A percentile compares a stretch with the other conserved stretches of the same genome.
Conservation (phyloP, 2,797 vertebrate species). For the Vireo griseus region DNA sequence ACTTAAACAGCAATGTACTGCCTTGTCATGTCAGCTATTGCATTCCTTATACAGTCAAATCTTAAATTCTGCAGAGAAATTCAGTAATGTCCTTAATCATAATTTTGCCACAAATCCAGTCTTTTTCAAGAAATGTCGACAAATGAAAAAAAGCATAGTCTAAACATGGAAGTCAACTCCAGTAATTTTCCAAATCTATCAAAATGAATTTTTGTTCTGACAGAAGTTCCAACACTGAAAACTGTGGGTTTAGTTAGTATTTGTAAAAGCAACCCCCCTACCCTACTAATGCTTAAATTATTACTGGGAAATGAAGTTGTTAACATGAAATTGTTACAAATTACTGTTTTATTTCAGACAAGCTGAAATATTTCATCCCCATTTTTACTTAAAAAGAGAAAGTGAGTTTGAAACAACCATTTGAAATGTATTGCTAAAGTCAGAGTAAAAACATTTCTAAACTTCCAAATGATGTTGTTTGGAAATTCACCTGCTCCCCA, state of each 20-base stretch:
- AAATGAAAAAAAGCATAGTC: not conserved
- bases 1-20: not conserved
- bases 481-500: not conserved
- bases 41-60: not conserved
- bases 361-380: not conserved
- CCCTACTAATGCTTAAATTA: not conserved
- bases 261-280: not conserved
- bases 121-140: not conserved
- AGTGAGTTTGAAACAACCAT: not conserved
- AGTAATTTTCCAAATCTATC: not conserved
- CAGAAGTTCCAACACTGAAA: not conserved
- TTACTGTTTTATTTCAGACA: not conserved
- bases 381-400: not conserved
- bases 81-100: not conserved
- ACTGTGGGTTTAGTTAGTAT: not conserved
- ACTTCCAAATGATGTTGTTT: not conserved
- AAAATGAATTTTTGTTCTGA: not conserved
- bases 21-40: not conserved
- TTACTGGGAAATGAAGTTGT: not conserved
- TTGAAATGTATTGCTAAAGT: not conserved
- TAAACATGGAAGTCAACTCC: not conserved
- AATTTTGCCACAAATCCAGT: not conserved
- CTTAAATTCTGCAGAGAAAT: not conserved
- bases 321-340: not conserved
- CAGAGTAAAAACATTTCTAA: not conserved